Evolutionary conservation across 2,113 vertebrate species (phyloP), one percentile per base, ranked within the genome.

Genomic region (Leptocoma aspasia): DNA sequence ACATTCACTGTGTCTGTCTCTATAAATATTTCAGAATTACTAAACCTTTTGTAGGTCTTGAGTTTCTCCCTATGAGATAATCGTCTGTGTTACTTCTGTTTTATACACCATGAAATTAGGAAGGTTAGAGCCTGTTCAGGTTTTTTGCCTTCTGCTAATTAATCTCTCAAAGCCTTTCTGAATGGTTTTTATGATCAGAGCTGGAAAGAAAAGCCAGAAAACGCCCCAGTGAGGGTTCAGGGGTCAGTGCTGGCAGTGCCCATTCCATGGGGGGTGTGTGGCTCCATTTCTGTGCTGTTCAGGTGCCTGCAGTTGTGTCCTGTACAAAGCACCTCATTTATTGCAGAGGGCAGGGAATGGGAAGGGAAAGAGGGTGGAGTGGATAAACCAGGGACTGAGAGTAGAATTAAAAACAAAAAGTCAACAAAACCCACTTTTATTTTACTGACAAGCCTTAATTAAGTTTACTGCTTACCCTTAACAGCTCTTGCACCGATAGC

Each of bases 31-130:
- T 68, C 50, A 72, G 65, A 61, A 85, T 49, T 81, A 9, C 23
- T 33, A 56, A 44, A 41, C 5, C 30, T 39, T 89, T 27, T 65
- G 37, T 6, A 44, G 20, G 11, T 33, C 28, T 78, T 8, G 44
- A 68, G 59, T 42, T 85, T 54, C 86, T 86, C 85, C 77, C 57
- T 42, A 7, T 39, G 30, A 92, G 82, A 86, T 85, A 78, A 88
- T 87, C 0, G 44, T 82, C 89, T 88, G 18, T 22, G 69, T 52
- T 76, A 14, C 71, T 86, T 85, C 61, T 88, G 63, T 56, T 88
- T 93, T 93, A 95, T 41, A 92, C 59, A 82, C 66, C 44, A 30
- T 94, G 89, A 95, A 95, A 95, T 95, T 86, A 82, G 75, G 71
- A 92, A 90, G 78, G 70, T 90, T 92, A 35, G 27, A 66, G 45